Evolutionary conservation across 2,113 vertebrate species (phyloP).

Genomic region (Alosa alosa): DNA sequence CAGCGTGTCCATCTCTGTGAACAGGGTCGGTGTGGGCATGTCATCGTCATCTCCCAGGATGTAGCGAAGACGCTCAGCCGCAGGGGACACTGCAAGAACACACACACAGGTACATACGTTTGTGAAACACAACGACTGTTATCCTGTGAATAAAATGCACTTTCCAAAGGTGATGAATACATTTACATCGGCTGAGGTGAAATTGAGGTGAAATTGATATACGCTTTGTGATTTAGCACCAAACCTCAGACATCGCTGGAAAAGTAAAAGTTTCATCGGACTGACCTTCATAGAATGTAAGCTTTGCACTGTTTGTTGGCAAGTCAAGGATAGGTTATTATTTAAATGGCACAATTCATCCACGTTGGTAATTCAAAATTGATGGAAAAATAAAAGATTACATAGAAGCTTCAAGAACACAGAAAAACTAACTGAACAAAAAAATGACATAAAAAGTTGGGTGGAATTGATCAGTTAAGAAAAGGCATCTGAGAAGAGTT

Average conservation of each 20-base stretch:
- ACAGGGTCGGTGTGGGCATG: slow-evolving; percentile 85
- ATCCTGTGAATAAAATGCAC: background rate
- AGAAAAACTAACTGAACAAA: too few relatives aligned
- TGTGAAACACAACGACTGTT: background rate
- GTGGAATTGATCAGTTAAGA: too few relatives aligned
- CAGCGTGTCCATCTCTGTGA: slow-evolving; percentile 97
- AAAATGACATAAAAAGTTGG: too few relatives aligned
- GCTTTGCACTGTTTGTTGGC: background rate
- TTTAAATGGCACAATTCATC: too few relatives aligned
- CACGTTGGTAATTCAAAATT: too few relatives aligned
- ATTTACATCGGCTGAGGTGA: background rate
- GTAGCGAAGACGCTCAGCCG: slow-evolving; percentile 88
- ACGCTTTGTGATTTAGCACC: background rate
- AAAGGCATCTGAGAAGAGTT: too few relatives aligned
- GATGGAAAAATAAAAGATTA: too few relatives aligned
- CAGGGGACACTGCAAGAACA: slow-evolving; percentile 81
- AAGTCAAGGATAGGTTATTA: too few relatives aligned
- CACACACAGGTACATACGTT: background rate
- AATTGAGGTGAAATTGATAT: background rate
- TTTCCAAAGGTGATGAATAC: background rate
- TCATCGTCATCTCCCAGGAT: slow-evolving; percentile 93
- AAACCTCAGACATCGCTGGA: background rate
- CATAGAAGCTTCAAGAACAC: too few relatives aligned
- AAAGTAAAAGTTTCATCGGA: background rate
- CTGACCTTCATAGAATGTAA: background rate